Evolutionary conservation across 53 echinoderm and acorn worm species (phyloP), one percentile per base, ranked within the genome.

Genomic region (Glandiceps talaboti): DNA sequence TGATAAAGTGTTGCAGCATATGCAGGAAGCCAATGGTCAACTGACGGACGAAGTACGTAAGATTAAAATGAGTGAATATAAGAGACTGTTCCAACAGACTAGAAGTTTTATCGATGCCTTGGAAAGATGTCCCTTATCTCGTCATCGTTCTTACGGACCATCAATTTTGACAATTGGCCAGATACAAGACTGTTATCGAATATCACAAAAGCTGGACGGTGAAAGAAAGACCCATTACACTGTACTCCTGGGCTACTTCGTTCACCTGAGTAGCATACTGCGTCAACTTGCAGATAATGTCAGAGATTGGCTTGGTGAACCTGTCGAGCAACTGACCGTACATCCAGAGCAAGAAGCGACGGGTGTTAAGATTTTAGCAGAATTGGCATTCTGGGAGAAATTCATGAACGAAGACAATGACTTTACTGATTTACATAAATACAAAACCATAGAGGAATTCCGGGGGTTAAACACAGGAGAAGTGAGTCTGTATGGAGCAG

Each of bases 381-480:
- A 90, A 33, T 30, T 92, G 12, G 79, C 81, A 80, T 92, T 96
- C 77, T 90, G 92, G 85, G 80, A 82, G 73, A 80, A 85, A 74
- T 88, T 90, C 74, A 76, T 90, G 25, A 85, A 87, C 27, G 96
- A 96, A 87, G 87, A 92, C 79, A 92, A 87, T 73, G 85, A 96
- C 79, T 92, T 96, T 73, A 78, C 79, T 29, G 96, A 96, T 27
- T 83, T 96, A 1, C 84, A 92, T 45, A 80, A 88, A 29, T 80
- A 90, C 82, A 92, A 90, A 85, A 96, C 96, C 29, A 77, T 90
- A 30, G 96, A 96, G 76, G 88, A 92, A 76, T 92, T 93, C 33
- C 90, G 96, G 0, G 96, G 96, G 64, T 77, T 96, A 73, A 93
- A 96, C 72, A 89, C 90, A 1, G 96, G 96, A 25, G 96, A 96